Base-by-base conservation (phyloP, 2,113 vertebrate species). In the Capra hircus region DNA sequence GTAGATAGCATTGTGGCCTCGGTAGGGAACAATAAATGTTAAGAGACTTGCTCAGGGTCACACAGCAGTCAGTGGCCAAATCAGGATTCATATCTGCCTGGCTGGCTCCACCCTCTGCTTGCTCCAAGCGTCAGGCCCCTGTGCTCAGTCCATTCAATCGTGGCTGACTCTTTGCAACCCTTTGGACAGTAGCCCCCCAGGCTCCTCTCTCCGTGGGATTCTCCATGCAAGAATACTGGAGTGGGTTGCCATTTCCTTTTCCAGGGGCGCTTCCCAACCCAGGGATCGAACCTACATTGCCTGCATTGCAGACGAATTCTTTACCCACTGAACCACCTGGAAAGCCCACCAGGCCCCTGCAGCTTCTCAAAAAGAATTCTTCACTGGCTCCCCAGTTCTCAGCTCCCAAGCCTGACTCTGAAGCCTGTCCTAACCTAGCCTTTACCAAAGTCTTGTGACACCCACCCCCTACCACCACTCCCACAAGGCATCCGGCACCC, bases 381-480 rank as follows among this genome's bases (percentile, higher is more conserved):
- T 27, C 43, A 1, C 67, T 0, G 0, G 7, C 21, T 21, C 67
- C 30, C n/a, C 17, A 4, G 19, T 7, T 84, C 30, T 27, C 86
- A 19, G 25, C 10, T 53, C 57, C 36, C 14, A 0, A 43, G 53
- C 27, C 88, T 71, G 78, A 40, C 52, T 83, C 71, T 62, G 30
- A 15, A 45, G 40, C 9, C 67, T 21, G 12, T 50, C 90, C 36
- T 45, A 17, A 16, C 17, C 59, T 55, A 71, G 33, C 40, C 45
- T 30, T 91, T 62, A 21, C 50, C 45, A 28, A 81, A 12, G 25
- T 21, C 52, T 25, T 23, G 0, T 7, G 57, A 83, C 33, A 53
- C 50, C 2, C 50, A 7, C 0, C 28, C 14, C 14, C 19, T 9
- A 1, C 30, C 36, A 28, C 19, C 1, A 4, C 23, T 10, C 40